Percentiles rank a stretch among this genome's conserved stretches.
Conservation (phyloP, 2,797 vertebrate species). For the Chelmon rostratus region DNA sequence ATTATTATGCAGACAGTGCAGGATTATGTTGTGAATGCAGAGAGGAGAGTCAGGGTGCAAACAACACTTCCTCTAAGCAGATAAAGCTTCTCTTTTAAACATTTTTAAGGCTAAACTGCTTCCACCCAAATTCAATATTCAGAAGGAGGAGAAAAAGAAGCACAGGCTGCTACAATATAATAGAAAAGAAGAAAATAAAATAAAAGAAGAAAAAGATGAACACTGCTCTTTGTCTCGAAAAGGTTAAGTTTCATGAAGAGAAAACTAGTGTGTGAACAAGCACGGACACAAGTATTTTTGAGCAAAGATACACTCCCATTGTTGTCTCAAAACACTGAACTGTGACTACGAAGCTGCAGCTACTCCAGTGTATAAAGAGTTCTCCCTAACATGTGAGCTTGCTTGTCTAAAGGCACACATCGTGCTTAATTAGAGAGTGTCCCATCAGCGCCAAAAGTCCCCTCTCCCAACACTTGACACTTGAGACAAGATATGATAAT, state of each 20-base stretch:
- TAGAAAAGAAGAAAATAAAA: neutral
- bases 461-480: slow-evolving; percentile 42
- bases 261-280: neutral
- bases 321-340: slow-evolving; percentile 18
- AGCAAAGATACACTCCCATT: neutral
- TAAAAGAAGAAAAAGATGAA: slow-evolving; percentile 21
- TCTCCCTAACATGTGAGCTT: slow-evolving; percentile 66
- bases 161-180: neutral
- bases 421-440: slow-evolving; percentile 60
- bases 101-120: slow-evolving; percentile 13
- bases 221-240: neutral
- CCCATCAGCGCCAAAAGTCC: slow-evolving; percentile 45
- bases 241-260: neutral
- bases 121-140: slow-evolving; percentile 23
- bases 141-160: neutral
- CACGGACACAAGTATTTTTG: slow-evolving; percentile 4
- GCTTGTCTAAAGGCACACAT: slow-evolving; percentile 54
- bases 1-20: slow-evolving; percentile 19
- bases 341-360: slow-evolving; percentile 27
- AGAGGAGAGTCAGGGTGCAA: slow-evolving; percentile 6
- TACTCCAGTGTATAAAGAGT: slow-evolving; percentile 36
- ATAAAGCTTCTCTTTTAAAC: slow-evolving; percentile 24
- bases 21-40: slow-evolving; percentile 19
- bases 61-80: slow-evolving; percentile 16
- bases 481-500: slow-evolving; percentile 16